Percentiles rank a stretch among this genome's conserved stretches.
These are phyloP conservation scores for Stylophora pistillata DNA, from an alignment of 64 coral and sea anemone species.

Conservation along the genomic window DNA sequence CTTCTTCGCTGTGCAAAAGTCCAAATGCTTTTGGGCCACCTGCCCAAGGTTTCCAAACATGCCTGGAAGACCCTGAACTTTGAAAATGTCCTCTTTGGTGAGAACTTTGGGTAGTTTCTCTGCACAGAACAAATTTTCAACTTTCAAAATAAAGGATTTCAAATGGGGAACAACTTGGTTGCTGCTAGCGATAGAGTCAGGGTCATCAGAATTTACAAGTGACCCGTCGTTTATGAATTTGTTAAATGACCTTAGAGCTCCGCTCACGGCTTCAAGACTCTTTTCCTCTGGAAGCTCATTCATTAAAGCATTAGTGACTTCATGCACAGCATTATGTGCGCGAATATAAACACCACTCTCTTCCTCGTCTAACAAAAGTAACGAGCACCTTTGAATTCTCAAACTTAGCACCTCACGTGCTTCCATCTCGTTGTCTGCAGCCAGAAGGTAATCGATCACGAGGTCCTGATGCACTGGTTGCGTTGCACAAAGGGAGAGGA, in stretches of 20 bases:
- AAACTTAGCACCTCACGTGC: slow-evolving; percentile 13
- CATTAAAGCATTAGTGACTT: neutral
- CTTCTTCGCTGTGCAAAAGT: neutral
- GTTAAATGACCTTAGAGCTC: neutral
- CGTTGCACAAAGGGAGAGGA: slow-evolving; percentile 20
- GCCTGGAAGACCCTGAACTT: neutral
- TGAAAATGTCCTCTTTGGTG: neutral
- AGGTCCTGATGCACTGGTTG: neutral
- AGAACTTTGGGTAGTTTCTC: neutral
- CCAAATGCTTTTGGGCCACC: neutral
- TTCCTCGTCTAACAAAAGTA: slow-evolving; percentile 27
- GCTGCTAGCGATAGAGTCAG: neutral
- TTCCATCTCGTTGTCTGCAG: neutral
- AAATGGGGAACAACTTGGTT: neutral
- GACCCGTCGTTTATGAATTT: neutral
- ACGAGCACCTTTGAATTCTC: slow-evolving; percentile 23
- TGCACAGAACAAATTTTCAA: neutral
- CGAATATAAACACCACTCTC: neutral
- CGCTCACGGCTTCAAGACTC: neutral
- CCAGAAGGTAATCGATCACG: slow-evolving; percentile 25
- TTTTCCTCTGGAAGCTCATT: neutral
- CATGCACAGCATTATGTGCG: slow-evolving; percentile 39
- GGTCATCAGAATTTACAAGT: neutral
- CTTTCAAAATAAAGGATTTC: neutral
- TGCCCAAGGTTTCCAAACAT: slow-evolving; percentile 3